Percentiles rank a stretch among this genome's conserved stretches.
Evolutionary conservation across 1,140 invertebrate genomes (phyloP).

Genomic region (Anthonomus grandis): DNA sequence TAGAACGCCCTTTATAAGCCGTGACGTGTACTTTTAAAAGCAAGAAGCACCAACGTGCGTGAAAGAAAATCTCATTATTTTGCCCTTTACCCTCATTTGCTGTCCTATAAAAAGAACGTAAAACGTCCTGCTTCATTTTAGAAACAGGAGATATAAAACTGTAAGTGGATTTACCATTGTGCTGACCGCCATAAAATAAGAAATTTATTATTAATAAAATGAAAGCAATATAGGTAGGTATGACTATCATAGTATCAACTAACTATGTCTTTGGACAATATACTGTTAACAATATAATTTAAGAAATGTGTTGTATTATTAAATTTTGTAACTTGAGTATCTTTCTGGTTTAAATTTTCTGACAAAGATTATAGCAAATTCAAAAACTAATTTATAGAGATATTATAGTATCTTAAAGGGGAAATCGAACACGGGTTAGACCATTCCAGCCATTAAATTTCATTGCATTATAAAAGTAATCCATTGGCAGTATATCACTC

Average conservation of each 20-base stretch:
- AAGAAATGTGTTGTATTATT: too few relatives aligned
- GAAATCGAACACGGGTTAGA: conserved; percentile 16
- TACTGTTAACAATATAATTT: too few relatives aligned
- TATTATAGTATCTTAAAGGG: conserved; percentile 16
- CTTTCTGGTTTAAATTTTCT: too few relatives aligned
- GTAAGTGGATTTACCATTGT: conserved; percentile 20
- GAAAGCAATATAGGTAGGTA: too few relatives aligned
- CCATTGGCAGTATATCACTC: conserved; percentile 21
- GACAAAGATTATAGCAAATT: conserved; percentile 6
- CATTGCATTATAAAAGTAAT: conserved; percentile 28
- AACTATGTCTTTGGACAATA: too few relatives aligned
- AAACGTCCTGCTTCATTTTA: conserved; percentile 20
- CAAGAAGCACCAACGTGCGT: conserved; percentile 17
- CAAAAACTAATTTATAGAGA: conserved; percentile 16
- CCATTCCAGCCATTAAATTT: conserved; percentile 24
- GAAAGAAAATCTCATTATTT: conserved; percentile 26
- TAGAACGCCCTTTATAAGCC: too few relatives aligned
- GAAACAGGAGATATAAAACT: conserved; percentile 19
- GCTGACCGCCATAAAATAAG: too few relatives aligned
- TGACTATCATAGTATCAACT: too few relatives aligned
- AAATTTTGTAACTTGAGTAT: too few relatives aligned
- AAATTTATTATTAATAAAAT: too few relatives aligned
- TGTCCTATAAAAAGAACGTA: conserved; percentile 22
- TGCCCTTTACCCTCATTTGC: conserved; percentile 25
- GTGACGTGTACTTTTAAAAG: too few relatives aligned